A percentile compares a stretch with the other conserved stretches of the same genome.
These are phyloP conservation scores for Heliconius charithonia DNA, from an alignment of 2,888 invertebrate genomes.

Conservation along the genomic window DNA sequence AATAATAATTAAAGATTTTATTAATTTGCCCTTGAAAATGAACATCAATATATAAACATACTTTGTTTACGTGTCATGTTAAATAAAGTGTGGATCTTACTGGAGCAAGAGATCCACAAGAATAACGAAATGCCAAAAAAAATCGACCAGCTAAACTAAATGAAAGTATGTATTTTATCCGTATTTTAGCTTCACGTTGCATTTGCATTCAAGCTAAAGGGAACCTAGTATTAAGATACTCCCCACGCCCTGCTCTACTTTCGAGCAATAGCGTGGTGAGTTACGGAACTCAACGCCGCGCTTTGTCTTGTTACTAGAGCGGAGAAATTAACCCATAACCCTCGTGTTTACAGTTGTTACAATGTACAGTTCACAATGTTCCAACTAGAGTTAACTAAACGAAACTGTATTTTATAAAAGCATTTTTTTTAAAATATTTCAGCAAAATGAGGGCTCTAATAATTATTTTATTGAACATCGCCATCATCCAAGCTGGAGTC, in stretches of 20 bases:
- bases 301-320: background rate
- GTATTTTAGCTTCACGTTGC: too few species aligned
- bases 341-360: too few species aligned
- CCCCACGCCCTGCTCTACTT: background rate
- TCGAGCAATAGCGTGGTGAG: background rate
- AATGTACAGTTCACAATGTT: too few species aligned
- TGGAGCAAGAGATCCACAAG: too few species aligned
- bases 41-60: background rate
- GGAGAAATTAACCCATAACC: background rate
- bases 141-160: too few species aligned
- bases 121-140: too few species aligned
- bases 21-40: background rate
- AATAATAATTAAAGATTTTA: background rate
- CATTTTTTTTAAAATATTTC: background rate
- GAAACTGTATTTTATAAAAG: background rate
- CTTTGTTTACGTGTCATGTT: background rate
- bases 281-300: background rate
- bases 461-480: conserved; percentile 21
- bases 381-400: background rate
- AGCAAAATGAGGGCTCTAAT: conserved; percentile 31
- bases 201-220: background rate
- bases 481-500: conserved; percentile 30
- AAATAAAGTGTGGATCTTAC: background rate
- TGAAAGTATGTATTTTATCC: too few species aligned
- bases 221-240: background rate